A percentile compares a stretch with the other conserved stretches of the same genome.
Conservation (phyloP, 2,797 vertebrate species). For the Sebastes minor region DNA sequence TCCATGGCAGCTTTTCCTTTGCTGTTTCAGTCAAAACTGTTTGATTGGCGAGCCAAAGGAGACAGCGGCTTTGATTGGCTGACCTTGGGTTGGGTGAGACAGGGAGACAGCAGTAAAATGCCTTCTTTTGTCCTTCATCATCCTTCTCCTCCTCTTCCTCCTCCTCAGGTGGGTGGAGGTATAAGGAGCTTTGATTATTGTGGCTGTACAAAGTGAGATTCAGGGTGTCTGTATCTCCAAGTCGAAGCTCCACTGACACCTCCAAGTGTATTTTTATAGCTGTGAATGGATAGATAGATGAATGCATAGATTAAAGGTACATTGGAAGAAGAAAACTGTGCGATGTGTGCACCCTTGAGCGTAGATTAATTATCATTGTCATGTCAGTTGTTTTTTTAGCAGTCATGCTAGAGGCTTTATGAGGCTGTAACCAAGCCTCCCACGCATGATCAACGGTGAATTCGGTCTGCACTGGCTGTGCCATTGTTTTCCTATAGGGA, state of each 20-base stretch:
- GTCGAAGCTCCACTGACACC: slow-evolving; percentile 58
- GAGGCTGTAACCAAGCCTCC: neutral
- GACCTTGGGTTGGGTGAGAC: neutral
- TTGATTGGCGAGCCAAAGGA: slow-evolving; percentile 71
- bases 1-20: slow-evolving; percentile 57
- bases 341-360: neutral
- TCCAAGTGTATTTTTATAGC: slow-evolving; percentile 33
- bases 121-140: slow-evolving; percentile 21
- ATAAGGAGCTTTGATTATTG: slow-evolving; percentile 49
- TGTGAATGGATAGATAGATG: slow-evolving; percentile 27
- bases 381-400: neutral
- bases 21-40: slow-evolving; percentile 38
- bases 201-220: slow-evolving; percentile 63
- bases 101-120: slow-evolving; percentile 67
- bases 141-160: neutral
- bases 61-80: slow-evolving; percentile 66
- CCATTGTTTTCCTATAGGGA: too few species aligned
- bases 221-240: neutral
- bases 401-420: neutral
- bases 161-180: slow-evolving; percentile 44
- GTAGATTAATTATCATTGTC: neutral
- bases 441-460: too few species aligned
- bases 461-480: too few species aligned
- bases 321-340: neutral
- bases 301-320: neutral